A percentile compares a stretch with the other conserved stretches of the same genome.
Conservation (phyloP, 1,140 invertebrate species). For the Caenorhabditis brenneri region DNA sequence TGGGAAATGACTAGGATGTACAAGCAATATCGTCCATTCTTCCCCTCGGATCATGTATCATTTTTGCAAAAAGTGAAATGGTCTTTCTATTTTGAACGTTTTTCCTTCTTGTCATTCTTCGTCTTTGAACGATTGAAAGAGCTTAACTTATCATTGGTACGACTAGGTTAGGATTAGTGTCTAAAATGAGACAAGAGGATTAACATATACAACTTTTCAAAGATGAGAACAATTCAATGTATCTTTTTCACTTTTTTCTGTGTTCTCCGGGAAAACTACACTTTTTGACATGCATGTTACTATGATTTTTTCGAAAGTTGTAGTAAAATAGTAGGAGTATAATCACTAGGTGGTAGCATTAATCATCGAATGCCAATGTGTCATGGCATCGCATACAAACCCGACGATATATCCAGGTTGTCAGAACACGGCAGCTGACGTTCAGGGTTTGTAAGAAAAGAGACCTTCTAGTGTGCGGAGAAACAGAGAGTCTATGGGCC, state of each 20-base stretch:
- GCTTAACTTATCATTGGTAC: not conserved
- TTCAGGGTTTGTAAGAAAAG: constrained; percentile 24
- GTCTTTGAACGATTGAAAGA: not conserved
- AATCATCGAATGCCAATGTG: constrained; percentile 37
- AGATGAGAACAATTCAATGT: not conserved
- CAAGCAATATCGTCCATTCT: not conserved
- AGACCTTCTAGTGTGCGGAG: constrained; percentile 27
- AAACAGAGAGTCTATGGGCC: constrained; percentile 31
- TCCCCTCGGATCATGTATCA: not conserved
- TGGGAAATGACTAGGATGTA: constrained; percentile 37
- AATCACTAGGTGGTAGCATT: constrained; percentile 25
- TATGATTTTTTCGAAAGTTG: not conserved
- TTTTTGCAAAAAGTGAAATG: constrained; percentile 24
- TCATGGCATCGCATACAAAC: constrained; percentile 33
- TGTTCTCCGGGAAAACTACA: not conserved
- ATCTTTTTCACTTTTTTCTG: not conserved
- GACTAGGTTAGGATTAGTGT: not conserved
- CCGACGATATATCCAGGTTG: constrained; percentile 37
- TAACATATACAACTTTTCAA: not conserved
- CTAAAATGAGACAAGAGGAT: not conserved
- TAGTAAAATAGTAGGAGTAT: not conserved
- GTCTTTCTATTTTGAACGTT: not conserved
- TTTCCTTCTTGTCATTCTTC: not conserved
- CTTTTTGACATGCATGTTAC: not conserved
- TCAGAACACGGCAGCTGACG: constrained; percentile 33